Base-by-base conservation (phyloP, 2,113 vertebrate genomes). In the Neomonachus schauinslandi region DNA sequence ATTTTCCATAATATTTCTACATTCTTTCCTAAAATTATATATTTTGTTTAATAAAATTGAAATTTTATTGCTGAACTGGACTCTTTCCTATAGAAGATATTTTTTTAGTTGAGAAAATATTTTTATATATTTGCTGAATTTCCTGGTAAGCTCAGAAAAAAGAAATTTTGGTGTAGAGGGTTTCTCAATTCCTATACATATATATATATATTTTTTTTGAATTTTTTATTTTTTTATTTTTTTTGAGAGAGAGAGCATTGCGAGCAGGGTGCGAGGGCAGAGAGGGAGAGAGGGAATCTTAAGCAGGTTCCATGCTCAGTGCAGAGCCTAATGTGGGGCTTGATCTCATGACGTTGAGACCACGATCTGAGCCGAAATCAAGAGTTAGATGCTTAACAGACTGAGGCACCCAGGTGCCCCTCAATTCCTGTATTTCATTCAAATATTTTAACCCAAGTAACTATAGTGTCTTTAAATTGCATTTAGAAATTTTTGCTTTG, bases 1-100 rank as follows among this genome's bases (percentile, higher is more conserved):
- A 31, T 12, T 85, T 86, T 91, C 33, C n/a, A 67, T n/a, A 57
- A 53, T 4, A 71, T 39, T 71, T 94, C 42, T 63, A 72, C 22
- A 81, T 55, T 94, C 4, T 28, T 79, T 90, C 71, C 11, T 42
- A 90, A 90, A 94, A 36, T 72, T 91, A 82, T 26, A 49, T 57
- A 36, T 31, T 87, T 81, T 94, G 22, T 89, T 80, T 51, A 91
- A 42, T 55, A 86, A 94, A 94, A 86, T 4, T 10, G 51, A 94
- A 80, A 26, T 46, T 65, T 91, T 59, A 31, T 39, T 16, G 33
- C 42, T 93, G 49, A 46, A 39, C 31, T 82, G 53, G 65, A 31
- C 15, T 59, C 12, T 87, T 42, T 16, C 46, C 10, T 74, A 16
- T 71, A 39, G 22, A 36, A 36, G 15, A n/a, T 36, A 22, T 49